Evolutionary conservation across 2,113 vertebrate species (phyloP).

Genomic region (Peromyscus maniculatus): DNA sequence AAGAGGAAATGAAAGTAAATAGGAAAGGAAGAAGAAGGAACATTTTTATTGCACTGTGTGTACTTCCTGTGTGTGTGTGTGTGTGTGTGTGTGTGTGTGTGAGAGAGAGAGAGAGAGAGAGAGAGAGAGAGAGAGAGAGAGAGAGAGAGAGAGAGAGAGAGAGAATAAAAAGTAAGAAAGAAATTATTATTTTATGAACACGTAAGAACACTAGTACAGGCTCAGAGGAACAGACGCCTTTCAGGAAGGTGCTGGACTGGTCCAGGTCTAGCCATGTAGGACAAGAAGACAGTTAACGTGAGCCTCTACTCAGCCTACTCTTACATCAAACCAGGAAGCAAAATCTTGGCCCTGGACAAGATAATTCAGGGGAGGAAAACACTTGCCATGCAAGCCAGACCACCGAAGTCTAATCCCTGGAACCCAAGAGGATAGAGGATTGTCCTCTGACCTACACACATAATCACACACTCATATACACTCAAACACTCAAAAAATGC

Average conservation of each 20-base stretch:
- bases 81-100: neutral
- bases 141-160: neutral
- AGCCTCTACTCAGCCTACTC: neutral
- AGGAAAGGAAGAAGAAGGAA: neutral
- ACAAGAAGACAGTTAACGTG: neutral
- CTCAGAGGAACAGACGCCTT: neutral
- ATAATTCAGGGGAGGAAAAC: neutral
- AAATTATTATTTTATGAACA: neutral
- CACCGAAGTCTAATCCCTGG: neutral
- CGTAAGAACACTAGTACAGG: neutral
- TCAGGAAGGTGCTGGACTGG: neutral
- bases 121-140: neutral
- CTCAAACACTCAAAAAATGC: neutral
- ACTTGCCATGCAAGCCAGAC: neutral
- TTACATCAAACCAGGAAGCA: slow-evolving; percentile 9
- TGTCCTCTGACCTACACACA: neutral
- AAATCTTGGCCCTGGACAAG: neutral
- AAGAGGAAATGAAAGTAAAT: slow-evolving; percentile 4
- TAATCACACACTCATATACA: neutral
- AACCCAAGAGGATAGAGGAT: neutral
- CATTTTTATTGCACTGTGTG: neutral
- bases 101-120: neutral
- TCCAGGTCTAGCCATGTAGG: neutral
- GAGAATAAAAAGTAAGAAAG: neutral
- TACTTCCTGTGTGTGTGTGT: neutral